phyloP scores from a whole-genome alignment of 2,888 invertebrate genomes.

The Leptinotarsa rubiginosa region DNA sequence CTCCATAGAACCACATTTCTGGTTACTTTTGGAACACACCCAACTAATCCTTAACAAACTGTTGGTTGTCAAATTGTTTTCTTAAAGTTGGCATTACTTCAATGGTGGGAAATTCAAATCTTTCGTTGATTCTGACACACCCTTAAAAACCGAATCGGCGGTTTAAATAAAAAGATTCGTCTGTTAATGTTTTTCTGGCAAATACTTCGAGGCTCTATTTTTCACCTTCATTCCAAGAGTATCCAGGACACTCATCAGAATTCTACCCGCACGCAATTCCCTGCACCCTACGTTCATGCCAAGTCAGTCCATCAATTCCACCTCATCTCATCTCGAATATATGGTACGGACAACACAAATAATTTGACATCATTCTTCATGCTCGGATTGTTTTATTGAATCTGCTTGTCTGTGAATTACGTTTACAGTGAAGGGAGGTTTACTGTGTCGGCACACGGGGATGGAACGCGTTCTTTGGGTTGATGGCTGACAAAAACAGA shows the following conservation, averaged over 20 bases:
- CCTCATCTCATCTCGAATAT: slow-evolving; percentile 34
- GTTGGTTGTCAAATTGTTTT: too few species aligned
- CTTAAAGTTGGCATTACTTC: too few species aligned
- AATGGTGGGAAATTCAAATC: too few species aligned
- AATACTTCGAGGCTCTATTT: too few species aligned
- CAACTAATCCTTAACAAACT: too few species aligned
- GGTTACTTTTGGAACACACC: too few species aligned
- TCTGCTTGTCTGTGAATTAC: slow-evolving; percentile 31
- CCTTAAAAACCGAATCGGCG: too few species aligned
- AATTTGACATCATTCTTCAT: slow-evolving; percentile 40
- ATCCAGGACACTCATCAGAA: background rate
- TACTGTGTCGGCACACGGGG: slow-evolving; percentile 31
- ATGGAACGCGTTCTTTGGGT: slow-evolving; percentile 7
- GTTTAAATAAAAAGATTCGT: too few species aligned
- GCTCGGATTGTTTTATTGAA: slow-evolving; percentile 40
- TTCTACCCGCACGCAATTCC: background rate
- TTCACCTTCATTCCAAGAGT: too few species aligned
- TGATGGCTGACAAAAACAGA: slow-evolving; percentile 40
- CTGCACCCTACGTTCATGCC: background rate
- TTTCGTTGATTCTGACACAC: too few species aligned
- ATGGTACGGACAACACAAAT: slow-evolving; percentile 38
- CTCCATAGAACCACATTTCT: too few species aligned
- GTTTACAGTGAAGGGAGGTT: slow-evolving; percentile 34
- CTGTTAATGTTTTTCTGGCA: too few species aligned
- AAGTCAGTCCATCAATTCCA: slow-evolving; percentile 24